These are phyloP conservation scores for Scartelaos histophorus DNA, from an alignment of 2,113 vertebrate genomes.

Conservation along the genomic window DNA sequence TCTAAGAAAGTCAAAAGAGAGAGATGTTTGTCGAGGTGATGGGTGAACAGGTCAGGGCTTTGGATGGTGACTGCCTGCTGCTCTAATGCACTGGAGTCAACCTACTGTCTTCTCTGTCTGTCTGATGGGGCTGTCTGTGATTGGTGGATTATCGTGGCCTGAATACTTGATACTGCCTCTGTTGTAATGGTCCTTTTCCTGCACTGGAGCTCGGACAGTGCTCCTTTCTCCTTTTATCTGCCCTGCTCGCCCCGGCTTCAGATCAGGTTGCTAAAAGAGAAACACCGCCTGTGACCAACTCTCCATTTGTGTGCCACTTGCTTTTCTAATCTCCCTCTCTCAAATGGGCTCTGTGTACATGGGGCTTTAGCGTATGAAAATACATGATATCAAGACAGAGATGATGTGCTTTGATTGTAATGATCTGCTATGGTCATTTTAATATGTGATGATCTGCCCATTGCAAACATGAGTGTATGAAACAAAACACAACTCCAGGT, in stretches of 20 bases:
- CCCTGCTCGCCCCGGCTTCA: constrained; percentile 55
- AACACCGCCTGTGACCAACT: constrained; percentile 40
- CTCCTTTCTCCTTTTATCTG: constrained; percentile 75
- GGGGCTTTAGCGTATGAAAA: neutral
- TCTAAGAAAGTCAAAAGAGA: constrained; percentile 9
- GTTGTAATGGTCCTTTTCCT: constrained; percentile 74
- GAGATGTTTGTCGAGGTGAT: constrained; percentile 18
- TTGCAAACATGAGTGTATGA: too few species aligned
- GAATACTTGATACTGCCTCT: constrained; percentile 68
- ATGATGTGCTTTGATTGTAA: too few species aligned
- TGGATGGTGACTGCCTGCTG: neutral
- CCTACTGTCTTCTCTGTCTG: constrained; percentile 34
- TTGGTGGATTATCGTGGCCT: constrained; percentile 50
- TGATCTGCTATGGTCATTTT: neutral
- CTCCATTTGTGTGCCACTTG: constrained; percentile 25
- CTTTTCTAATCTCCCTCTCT: constrained; percentile 1
- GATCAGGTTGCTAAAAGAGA: constrained; percentile 75
- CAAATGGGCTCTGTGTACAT: neutral
- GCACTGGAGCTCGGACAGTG: constrained; percentile 59
- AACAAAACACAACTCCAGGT: too few species aligned
- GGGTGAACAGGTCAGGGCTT: constrained; percentile 15
- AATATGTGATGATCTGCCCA: neutral
- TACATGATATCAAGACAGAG: neutral
- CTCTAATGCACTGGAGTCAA: constrained; percentile 43
- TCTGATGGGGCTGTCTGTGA: constrained; percentile 47